Evolutionary conservation across 1,140 invertebrate genomes (phyloP).

Genomic region (Gryllus bimaculatus): DNA sequence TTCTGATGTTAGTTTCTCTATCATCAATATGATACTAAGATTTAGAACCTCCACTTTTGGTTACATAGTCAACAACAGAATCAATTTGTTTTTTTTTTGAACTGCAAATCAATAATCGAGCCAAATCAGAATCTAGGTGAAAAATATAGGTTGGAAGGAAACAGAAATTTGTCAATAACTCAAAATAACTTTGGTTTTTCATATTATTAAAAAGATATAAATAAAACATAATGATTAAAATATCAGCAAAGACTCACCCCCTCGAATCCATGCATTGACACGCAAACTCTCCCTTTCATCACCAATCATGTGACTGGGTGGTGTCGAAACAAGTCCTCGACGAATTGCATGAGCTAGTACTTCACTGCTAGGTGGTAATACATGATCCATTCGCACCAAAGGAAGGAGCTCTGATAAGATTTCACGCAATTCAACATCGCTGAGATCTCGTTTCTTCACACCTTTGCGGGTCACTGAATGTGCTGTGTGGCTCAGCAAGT

Average conservation of each 20-base stretch:
- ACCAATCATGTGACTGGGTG: slow-evolving; percentile 79
- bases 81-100: too few species aligned
- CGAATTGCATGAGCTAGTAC: slow-evolving; percentile 66
- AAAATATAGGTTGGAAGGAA: too few species aligned
- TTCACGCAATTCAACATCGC: slow-evolving; percentile 78
- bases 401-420: slow-evolving; percentile 73
- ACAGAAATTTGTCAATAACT: too few species aligned
- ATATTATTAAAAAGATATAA: too few species aligned
- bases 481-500: slow-evolving; percentile 81
- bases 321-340: slow-evolving; percentile 69
- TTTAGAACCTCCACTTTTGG: too few species aligned
- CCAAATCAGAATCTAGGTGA: too few species aligned
- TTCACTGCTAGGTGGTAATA: slow-evolving; percentile 77
- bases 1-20: too few species aligned
- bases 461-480: slow-evolving; percentile 82
- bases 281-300: slow-evolving; percentile 56
- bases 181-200: too few species aligned
- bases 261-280: slow-evolving; percentile 79
- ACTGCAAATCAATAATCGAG: too few species aligned
- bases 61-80: too few species aligned
- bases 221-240: background rate
- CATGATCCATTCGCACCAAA: slow-evolving; percentile 79
- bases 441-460: slow-evolving; percentile 72
- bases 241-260: slow-evolving; percentile 36
- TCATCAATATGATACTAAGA: too few species aligned